These are phyloP conservation scores for Karalla daura DNA, from an alignment of 2,797 vertebrate genomes.

Conservation along the genomic window DNA sequence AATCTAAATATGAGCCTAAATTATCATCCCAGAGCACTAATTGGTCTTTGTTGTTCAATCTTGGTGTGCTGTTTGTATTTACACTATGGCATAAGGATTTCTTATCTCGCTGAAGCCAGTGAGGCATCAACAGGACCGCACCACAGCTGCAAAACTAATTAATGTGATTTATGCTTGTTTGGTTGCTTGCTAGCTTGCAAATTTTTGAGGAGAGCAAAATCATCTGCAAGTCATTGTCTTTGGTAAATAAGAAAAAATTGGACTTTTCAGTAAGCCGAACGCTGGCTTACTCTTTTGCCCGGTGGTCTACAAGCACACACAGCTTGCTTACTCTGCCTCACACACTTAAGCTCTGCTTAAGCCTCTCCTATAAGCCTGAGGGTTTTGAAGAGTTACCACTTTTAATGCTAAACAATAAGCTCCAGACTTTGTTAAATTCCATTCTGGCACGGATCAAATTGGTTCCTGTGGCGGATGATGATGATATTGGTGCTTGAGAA, in stretches of 20 bases:
- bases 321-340: conserved; percentile 45
- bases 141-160: conserved; percentile 79
- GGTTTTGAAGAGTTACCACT: conserved; percentile 52
- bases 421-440: conserved; percentile 50
- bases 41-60: conserved; percentile 76
- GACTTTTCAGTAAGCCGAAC: conserved; percentile 62
- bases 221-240: conserved; percentile 82
- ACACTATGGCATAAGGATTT: conserved; percentile 70
- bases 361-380: conserved; percentile 46
- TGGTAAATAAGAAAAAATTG: conserved; percentile 75
- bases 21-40: conserved; percentile 69
- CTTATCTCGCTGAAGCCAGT: conserved; percentile 75
- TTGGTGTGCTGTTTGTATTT: conserved; percentile 72
- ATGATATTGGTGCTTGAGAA: conserved; percentile 20
- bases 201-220: conserved; percentile 79
- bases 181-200: conserved; percentile 76
- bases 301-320: conserved; percentile 62
- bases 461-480: conserved; percentile 11
- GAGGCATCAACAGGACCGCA: conserved; percentile 74
- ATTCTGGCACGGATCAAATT: conserved; percentile 39
- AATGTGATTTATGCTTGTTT: conserved; percentile 82
- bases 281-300: conserved; percentile 52
- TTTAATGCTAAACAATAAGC: conserved; percentile 60
- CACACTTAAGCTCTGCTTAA: conserved; percentile 62
- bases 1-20: conserved; percentile 73